Conservation (phyloP, 2,797 vertebrate species). For the Mycteria americana region DNA sequence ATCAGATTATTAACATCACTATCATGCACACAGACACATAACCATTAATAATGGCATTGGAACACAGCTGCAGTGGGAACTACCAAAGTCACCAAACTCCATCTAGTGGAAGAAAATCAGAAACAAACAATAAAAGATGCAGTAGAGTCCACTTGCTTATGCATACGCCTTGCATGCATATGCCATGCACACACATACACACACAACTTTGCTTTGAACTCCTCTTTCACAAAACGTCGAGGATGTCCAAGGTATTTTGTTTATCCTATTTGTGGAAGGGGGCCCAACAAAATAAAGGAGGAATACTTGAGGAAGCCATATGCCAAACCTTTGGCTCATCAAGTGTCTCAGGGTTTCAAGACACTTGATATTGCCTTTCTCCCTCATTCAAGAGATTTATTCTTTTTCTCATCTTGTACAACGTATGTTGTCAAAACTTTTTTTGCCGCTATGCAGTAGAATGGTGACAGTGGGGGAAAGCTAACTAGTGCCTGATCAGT, state of each 20-base stretch:
- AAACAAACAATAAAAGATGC: background rate
- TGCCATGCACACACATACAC: background rate
- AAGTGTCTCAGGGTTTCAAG: background rate
- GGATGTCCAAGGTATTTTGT: background rate
- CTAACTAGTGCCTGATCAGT: background rate
- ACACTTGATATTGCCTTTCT: background rate
- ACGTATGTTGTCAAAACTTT: background rate
- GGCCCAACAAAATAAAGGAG: background rate
- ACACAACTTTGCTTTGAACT: background rate
- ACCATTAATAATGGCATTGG: background rate
- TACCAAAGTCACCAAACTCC: background rate
- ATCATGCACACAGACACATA: too few species aligned
- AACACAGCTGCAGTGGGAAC: background rate
- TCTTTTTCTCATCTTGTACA: background rate
- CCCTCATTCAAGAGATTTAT: background rate
- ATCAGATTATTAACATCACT: background rate
- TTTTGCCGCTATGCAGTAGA: background rate
- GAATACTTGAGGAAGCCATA: background rate
- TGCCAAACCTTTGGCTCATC: background rate
- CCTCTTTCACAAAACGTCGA: background rate
- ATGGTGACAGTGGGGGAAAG: rapidly evolving
- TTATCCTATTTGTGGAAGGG: background rate
- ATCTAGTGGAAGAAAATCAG: slow-evolving; percentile 40
- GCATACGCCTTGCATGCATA: rapidly evolving
- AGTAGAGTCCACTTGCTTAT: too few species aligned